A percentile compares a stretch with the other conserved stretches of the same genome.
These are phyloP conservation scores for Drosophila sucinea DNA, from an alignment of 1,140 invertebrate species.

Conservation along the genomic window DNA sequence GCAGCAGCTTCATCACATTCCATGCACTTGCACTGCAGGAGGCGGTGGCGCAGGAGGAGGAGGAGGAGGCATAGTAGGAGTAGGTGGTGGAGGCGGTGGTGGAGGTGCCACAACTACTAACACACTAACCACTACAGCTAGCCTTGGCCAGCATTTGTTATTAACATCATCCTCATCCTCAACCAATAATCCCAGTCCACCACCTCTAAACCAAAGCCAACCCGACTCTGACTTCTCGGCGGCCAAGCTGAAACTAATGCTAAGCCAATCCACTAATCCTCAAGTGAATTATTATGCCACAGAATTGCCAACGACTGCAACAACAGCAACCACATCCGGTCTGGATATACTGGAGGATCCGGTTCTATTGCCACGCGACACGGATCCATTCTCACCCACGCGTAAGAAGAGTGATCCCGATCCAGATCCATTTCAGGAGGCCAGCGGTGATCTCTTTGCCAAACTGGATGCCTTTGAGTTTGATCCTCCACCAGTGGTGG, in stretches of 20 bases:
- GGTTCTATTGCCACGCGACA: slow-evolving; percentile 78
- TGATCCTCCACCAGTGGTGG: slow-evolving; percentile 73
- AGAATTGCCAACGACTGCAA: slow-evolving; percentile 52
- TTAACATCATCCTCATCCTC: slow-evolving; percentile 22
- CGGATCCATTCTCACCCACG: slow-evolving; percentile 81
- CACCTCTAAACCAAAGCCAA: slow-evolving; percentile 20
- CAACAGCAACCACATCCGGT: neutral
- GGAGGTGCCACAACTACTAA: slow-evolving; percentile 49
- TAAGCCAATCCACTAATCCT: slow-evolving; percentile 72
- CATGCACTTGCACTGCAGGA: slow-evolving; percentile 71
- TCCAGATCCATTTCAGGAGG: slow-evolving; percentile 88
- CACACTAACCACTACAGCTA: slow-evolving; percentile 65
- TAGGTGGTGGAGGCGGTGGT: slow-evolving; percentile 1
- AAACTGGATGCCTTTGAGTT: slow-evolving; percentile 87
- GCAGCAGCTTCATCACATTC: slow-evolving; percentile 15
- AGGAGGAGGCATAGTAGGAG: neutral
- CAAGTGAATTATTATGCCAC: slow-evolving; percentile 77
- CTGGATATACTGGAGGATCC: slow-evolving; percentile 51
- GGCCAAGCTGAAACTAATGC: slow-evolving; percentile 69
- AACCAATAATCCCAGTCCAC: slow-evolving; percentile 13
- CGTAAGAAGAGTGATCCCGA: slow-evolving; percentile 85
- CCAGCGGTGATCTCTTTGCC: slow-evolving; percentile 84
- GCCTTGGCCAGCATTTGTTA: slow-evolving; percentile 50
- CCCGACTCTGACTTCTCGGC: slow-evolving; percentile 54
- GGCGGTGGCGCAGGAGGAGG: slow-evolving; percentile 35